Evolutionary conservation across 2,888 invertebrate genomes (phyloP).

Genomic region (Sepioteuthis lessoniana): DNA sequence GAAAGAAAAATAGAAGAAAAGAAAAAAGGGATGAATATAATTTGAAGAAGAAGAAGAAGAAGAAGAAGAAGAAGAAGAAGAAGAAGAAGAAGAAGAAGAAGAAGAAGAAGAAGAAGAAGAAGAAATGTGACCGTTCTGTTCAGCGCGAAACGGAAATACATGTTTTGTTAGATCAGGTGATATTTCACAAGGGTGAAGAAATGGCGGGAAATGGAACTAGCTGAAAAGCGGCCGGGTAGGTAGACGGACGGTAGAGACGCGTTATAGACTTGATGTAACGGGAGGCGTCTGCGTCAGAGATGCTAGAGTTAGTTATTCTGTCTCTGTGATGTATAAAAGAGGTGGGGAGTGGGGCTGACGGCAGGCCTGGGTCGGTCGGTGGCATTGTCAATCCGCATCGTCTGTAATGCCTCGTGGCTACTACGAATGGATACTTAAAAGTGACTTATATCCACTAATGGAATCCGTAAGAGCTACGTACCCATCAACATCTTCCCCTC

Average conservation of each 20-base stretch:
- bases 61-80: not conserved
- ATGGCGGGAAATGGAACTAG: not conserved
- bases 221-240: not conserved
- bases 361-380: not conserved
- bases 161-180: not conserved
- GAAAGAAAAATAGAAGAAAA: too few relatives aligned
- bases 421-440: slow-evolving; percentile 1
- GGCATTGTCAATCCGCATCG: slow-evolving; percentile 23
- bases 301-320: not conserved
- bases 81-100: not conserved
- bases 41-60: not conserved
- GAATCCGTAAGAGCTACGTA: slow-evolving; percentile 21
- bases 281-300: not conserved
- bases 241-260: not conserved
- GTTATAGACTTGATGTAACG: not conserved
- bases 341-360: not conserved
- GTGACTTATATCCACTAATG: not conserved
- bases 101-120: not conserved
- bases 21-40: not conserved
- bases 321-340: not conserved
- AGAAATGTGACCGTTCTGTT: not conserved
- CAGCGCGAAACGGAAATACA: not conserved
- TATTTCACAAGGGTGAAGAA: not conserved
- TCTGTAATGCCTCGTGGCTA: slow-evolving; percentile 21
- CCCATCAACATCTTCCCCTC: not conserved